Evolutionary conservation across 2,888 invertebrate genomes (phyloP).

Genomic region (Folsomia candida): DNA sequence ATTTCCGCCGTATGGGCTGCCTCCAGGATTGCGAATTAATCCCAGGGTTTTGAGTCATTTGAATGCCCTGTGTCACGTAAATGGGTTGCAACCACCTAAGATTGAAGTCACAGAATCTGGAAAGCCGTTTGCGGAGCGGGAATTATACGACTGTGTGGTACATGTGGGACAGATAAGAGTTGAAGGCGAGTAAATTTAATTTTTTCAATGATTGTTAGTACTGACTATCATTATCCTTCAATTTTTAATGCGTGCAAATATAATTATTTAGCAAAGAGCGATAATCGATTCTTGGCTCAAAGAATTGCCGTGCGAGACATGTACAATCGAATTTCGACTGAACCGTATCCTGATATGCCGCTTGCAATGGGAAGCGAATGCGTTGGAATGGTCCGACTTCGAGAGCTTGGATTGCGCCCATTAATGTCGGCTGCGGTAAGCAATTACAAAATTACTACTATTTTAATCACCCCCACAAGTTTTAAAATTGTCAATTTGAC

Average conservation of each 20-base stretch:
- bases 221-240: not conserved
- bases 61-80: constrained; percentile 18
- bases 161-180: constrained; percentile 30
- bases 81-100: constrained; percentile 16
- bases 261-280: constrained; percentile 39
- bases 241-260: not conserved
- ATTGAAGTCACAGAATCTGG: not conserved
- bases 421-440: constrained; percentile 23
- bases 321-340: constrained; percentile 28
- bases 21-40: constrained; percentile 38
- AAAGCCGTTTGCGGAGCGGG: not conserved
- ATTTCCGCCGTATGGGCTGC: constrained; percentile 27
- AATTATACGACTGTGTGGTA: constrained; percentile 28
- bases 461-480: too few relatives aligned
- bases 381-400: constrained; percentile 7
- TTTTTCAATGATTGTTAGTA: not conserved
- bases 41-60: constrained; percentile 34
- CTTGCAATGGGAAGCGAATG: constrained; percentile 36
- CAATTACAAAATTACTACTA: not conserved
- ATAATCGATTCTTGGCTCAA: constrained; percentile 32
- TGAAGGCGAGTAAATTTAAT: constrained; percentile 14
- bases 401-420: constrained; percentile 18
- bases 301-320: constrained; percentile 35
- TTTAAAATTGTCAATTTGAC: not conserved
- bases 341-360: constrained; percentile 25